phyloP scores from a whole-genome alignment of 2,113 vertebrate genomes.

The Thunnus maccoyii region DNA sequence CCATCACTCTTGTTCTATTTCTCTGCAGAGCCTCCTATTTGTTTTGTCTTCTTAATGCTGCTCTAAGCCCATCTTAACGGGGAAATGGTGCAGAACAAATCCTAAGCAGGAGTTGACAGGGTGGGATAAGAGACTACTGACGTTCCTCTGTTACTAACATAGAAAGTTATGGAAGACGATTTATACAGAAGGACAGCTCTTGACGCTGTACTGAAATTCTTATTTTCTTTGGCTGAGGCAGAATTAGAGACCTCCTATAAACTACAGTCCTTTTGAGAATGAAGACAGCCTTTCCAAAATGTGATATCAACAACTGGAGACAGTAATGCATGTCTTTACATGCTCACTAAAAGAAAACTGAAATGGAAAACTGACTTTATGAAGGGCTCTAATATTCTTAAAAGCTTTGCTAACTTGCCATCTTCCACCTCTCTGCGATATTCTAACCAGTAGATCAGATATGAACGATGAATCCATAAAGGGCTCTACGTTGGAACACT shows the following conservation, averaged over 20 bases:
- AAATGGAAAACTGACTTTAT: neutral
- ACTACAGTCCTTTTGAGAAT: neutral
- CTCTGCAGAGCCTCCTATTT: constrained; percentile 57
- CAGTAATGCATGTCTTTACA: neutral
- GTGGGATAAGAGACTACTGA: constrained; percentile 72
- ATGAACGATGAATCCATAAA: neutral
- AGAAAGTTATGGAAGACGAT: constrained; percentile 9
- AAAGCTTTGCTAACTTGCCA: neutral
- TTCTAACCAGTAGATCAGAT: neutral
- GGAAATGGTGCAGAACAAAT: constrained; percentile 85
- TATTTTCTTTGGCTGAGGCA: neutral
- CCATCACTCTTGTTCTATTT: constrained; percentile 60
- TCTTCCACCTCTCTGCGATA: neutral
- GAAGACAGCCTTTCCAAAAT: constrained; percentile 1
- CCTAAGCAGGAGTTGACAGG: constrained; percentile 77
- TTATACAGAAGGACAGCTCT: neutral
- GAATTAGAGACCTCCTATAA: neutral
- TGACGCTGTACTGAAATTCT: neutral
- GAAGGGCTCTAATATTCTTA: neutral
- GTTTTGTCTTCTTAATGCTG: constrained; percentile 78
- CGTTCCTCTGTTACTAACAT: constrained; percentile 22
- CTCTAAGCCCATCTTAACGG: constrained; percentile 80
- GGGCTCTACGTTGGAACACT: neutral
- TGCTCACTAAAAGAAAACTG: neutral
- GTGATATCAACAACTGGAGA: neutral